These are phyloP conservation scores for Dicrostonyx torquatus DNA, from an alignment of 2,797 vertebrate species.

Conservation along the genomic window DNA sequence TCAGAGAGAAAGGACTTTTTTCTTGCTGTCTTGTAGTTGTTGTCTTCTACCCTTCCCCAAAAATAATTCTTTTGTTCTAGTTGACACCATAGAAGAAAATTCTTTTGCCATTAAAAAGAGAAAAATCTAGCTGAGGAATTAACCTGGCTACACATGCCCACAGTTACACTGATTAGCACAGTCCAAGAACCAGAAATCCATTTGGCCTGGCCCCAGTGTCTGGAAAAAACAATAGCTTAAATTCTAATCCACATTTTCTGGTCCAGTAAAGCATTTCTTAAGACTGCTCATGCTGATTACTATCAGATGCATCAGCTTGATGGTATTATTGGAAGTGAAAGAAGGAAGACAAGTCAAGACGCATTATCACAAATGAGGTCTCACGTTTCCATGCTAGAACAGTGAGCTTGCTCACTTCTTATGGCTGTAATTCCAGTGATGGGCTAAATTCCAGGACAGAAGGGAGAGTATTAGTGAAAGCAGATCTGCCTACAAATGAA, in stretches of 20 bases:
- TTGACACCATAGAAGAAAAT: background rate
- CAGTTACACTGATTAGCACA: conserved; percentile 49
- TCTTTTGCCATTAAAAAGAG: conserved; percentile 9
- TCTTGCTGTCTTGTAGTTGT: conserved; percentile 17
- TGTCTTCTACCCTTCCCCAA: background rate
- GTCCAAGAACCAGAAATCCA: conserved; percentile 58
- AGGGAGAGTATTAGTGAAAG: background rate
- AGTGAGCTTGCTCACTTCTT: conserved; percentile 62
- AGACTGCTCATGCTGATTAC: conserved; percentile 70
- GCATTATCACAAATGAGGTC: conserved; percentile 71
- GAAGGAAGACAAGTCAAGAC: conserved; percentile 74
- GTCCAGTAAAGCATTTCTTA: conserved; percentile 62
- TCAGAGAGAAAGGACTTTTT: background rate
- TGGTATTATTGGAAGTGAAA: conserved; percentile 74
- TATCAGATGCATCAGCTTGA: conserved; percentile 67
- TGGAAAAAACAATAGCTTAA: conserved; percentile 76
- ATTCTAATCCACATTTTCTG: conserved; percentile 67
- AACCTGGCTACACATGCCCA: conserved; percentile 33
- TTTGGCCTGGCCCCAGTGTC: conserved; percentile 54
- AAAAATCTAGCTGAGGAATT: conserved; percentile 55
- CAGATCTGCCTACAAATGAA: background rate
- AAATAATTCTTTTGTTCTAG: conserved; percentile 45
- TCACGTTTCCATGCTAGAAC: conserved; percentile 62
- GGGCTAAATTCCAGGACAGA: conserved; percentile 67
- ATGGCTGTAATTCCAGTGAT: conserved; percentile 44